Evolutionary conservation across 1,140 invertebrate species (phyloP).

Genomic region (Nilaparvata lugens): DNA sequence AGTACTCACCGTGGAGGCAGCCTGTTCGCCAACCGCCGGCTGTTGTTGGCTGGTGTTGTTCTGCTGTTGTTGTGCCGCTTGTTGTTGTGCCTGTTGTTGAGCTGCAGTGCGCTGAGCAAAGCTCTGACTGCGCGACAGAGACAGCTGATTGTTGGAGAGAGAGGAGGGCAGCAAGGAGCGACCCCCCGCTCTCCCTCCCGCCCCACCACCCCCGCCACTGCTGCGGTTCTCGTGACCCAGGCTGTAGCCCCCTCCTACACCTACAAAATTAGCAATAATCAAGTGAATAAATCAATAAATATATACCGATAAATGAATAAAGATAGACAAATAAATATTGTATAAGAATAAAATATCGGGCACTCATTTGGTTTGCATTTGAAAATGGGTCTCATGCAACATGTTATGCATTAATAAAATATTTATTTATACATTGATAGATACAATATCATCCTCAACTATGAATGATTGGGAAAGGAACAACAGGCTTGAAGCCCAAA

Average conservation of each 20-base stretch:
- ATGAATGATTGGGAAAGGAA: no score
- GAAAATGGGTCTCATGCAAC: no score
- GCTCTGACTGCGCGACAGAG: constrained; percentile 24
- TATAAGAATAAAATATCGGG: no score
- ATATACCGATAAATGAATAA: neutral
- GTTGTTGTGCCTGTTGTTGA: no score
- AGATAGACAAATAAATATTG: no score
- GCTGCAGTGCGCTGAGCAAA: neutral
- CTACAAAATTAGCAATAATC: constrained; percentile 15
- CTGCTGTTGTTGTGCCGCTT: neutral
- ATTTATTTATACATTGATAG: no score
- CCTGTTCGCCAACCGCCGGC: no score
- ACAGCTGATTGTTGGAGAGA: constrained; percentile 24
- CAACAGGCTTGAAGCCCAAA: no score
- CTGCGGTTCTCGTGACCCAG: constrained; percentile 30
- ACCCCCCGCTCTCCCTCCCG: neutral
- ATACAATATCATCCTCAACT: no score
- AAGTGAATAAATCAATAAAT: neutral
- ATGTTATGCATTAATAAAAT: no score
- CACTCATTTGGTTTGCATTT: no score
- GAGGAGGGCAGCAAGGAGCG: constrained; percentile 1
- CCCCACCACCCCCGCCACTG: constrained; percentile 12
- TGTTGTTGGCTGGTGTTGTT: neutral
- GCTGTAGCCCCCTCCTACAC: constrained; percentile 32
- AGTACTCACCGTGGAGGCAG: no score